phyloP scores from a whole-genome alignment of 1,140 invertebrate species.

The Bombus haemorrhoidalis region DNA sequence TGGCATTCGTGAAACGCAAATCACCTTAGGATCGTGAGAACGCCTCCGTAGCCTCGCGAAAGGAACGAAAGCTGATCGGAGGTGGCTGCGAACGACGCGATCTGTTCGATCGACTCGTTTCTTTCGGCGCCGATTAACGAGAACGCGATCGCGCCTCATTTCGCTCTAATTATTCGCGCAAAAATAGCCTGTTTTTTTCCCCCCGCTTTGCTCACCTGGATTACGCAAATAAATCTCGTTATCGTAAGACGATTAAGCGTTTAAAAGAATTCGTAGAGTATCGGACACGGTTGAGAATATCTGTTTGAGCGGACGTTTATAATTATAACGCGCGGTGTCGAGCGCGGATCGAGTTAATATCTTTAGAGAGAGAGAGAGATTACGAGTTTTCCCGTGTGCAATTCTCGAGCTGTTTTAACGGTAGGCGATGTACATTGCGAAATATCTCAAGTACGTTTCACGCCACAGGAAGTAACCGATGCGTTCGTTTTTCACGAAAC shows the following conservation, averaged over 20 bases:
- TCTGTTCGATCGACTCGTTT: neutral
- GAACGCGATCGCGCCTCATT: neutral
- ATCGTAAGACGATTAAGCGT: neutral
- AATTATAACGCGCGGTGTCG: neutral
- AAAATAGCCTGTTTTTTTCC: neutral
- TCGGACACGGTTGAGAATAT: neutral
- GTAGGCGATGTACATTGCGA: neutral
- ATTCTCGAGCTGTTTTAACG: neutral
- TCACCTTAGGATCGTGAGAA: constrained; percentile 18
- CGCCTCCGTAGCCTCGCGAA: constrained; percentile 14
- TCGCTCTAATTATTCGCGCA: constrained; percentile 10
- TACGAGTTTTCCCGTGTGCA: neutral
- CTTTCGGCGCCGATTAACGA: constrained; percentile 5
- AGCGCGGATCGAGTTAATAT: neutral
- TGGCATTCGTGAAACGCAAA: neutral
- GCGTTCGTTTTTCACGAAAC: neutral
- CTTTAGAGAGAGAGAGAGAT: neutral
- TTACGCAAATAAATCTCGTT: neutral
- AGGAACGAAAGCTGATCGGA: constrained; percentile 28
- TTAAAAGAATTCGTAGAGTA: neutral
- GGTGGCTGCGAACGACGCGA: neutral
- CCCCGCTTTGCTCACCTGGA: neutral
- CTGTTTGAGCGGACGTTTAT: neutral
- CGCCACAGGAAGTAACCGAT: neutral
- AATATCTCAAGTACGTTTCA: neutral